Evolutionary conservation across 1,140 invertebrate species (phyloP), one percentile per base, ranked within the genome.

Genomic region (Aphaenogaster ashmeadi): DNA sequence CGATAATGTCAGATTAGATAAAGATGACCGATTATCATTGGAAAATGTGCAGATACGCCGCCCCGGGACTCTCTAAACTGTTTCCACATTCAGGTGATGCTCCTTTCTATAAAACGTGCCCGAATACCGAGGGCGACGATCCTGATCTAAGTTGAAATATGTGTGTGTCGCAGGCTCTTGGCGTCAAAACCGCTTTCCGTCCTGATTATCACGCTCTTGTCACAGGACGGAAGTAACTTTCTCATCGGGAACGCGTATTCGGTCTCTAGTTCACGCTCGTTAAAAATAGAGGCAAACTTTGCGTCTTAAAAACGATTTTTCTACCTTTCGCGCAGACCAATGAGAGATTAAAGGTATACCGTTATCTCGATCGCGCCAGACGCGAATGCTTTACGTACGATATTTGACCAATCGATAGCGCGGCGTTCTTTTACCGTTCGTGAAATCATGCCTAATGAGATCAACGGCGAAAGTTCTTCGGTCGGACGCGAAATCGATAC

Each of bases 71-170:
- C 11, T 13, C 38, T 47, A 36, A 71, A n/a, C 64, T 81, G 21
- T 81, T 81, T 69, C 50, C 64, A 41, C 50, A 54, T 71, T 71
- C 21, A 36, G 27, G 64, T 41, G 64, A n/a, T 15, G n/a, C 13
- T 81, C 38, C 9, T 41, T 54, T 56, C 9, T 44, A 3, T 44
- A 18, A 78, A 64, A 78, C 5, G 3, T 27, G n/a, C 8, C 54
- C 21, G n/a, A 79, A 79, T 75, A 44, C 3, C 9, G 50, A 50
- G 21, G 78, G 18, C 47, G 15, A 81, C 15, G 4, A 47, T 72
- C 18, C 41, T 21, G 72, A 88, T 80, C 93, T 93, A 94, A 89
- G 92, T 94, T 94, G 90, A 95, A 95, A 95, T 94, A 95, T 95
- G 95, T 95, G 94, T 87, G 87, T 89, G 83, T 89, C 77, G 87